Evolutionary conservation across 2,888 invertebrate genomes (phyloP), one percentile per base, ranked within the genome.

Genomic region (Nomada hirtipes): DNA sequence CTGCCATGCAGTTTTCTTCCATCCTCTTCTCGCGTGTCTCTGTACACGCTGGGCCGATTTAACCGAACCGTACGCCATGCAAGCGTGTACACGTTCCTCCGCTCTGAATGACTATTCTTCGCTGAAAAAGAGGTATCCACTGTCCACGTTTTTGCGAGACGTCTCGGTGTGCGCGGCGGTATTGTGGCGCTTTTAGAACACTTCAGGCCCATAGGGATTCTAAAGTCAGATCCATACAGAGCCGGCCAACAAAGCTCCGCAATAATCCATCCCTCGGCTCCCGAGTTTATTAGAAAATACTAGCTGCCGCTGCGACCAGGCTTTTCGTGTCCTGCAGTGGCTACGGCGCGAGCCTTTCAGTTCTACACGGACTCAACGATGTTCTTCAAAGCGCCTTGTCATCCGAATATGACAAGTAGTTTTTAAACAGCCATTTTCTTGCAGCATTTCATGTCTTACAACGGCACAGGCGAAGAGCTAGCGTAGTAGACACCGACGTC

Each of bases 321-420:
- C 10, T 60, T 36, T 11, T 50, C 26, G 29, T 29, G 4, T 29
- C 4, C 20, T 47, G 44, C 20, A 7, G 7, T 23, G 52, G 23
- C 42, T 0, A 15, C 50, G 4, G 26, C 26, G 15, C 29, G 55
- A 44, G 29, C 11, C 3, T n/a, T 20, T 44, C 15, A 13, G 13
- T 9, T 20, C 9, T 18, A 11, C 44, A 47, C 36, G 36, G 36
- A 20, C 42, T 29, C 23, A 26, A 15, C 73, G n/a, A 53, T 64
- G 44, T 72, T 29, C 36, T 3, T 18, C n/a, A n/a, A 4, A 4
- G 53, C 11, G 63, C 10, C 10, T 26, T 44, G 13, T 47, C 67
- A 13, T 20, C 36, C 36, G 29, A 18, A 73, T 20, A 67, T 47
- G 57, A 67, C 70, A 15, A 61, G 42, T 10, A 20, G 15, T 73